A percentile compares a stretch with the other conserved stretches of the same genome.
Conservation (phyloP, 1,140 invertebrate genomes). For the Oryctes rhinoceros region DNA sequence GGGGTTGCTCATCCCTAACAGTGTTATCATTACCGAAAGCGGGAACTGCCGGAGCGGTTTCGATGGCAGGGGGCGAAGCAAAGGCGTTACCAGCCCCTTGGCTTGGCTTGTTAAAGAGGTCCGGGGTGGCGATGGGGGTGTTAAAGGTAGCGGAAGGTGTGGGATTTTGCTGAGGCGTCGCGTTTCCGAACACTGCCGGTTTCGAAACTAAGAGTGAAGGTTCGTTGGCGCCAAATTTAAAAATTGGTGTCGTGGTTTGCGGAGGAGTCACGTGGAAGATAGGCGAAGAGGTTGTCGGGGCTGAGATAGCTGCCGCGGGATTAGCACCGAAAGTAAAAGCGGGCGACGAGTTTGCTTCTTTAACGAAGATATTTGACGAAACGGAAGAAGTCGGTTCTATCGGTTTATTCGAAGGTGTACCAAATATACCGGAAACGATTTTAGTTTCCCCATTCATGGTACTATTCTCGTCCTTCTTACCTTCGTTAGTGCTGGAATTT, state of each 20-base stretch:
- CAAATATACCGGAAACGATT: background rate
- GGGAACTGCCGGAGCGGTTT: conserved; percentile 35
- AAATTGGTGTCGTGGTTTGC: background rate
- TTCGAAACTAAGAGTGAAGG: background rate
- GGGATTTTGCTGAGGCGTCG: background rate
- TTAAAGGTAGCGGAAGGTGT: background rate
- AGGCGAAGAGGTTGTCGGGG: background rate
- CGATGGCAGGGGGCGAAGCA: conserved; percentile 20
- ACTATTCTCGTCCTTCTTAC: background rate
- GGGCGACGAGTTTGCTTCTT: background rate
- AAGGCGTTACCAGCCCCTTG: conserved; percentile 23
- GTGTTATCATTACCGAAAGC: background rate
- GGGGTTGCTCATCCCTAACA: conserved; percentile 41
- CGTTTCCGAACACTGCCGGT: background rate
- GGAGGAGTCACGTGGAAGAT: conserved; percentile 41
- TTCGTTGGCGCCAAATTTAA: conserved; percentile 33
- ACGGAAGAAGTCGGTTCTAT: background rate
- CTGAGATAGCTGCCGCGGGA: background rate
- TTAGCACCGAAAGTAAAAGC: background rate
- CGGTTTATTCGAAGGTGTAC: background rate
- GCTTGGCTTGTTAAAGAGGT: conserved; percentile 20
- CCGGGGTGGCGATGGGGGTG: conserved; percentile 1
- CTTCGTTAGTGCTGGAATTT: background rate
- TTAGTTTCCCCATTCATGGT: conserved; percentile 1
- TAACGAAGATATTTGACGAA: background rate